phyloP scores from a whole-genome alignment of 30 jellyfish, hydroid and myxozoan species.

The Hydra vulgaris region DNA sequence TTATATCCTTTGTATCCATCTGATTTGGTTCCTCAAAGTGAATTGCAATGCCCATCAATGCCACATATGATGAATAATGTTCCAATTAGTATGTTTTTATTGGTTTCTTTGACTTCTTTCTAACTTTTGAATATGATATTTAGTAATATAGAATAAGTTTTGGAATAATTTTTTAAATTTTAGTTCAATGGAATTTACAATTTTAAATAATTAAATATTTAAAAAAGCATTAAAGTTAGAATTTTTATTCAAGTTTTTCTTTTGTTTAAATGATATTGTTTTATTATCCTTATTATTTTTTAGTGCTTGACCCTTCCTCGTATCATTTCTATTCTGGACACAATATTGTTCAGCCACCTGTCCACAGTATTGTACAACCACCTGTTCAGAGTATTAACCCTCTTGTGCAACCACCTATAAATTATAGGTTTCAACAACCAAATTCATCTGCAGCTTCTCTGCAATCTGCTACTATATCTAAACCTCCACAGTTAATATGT shows the following conservation, averaged over 20 bases:
- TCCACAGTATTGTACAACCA: background rate
- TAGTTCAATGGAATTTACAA: too few relatives aligned
- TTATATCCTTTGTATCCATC: background rate
- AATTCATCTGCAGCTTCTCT: background rate
- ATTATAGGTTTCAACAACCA: background rate
- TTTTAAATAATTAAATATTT: too few relatives aligned
- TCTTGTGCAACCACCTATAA: background rate
- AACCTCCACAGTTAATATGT: background rate
- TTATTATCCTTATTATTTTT: background rate
- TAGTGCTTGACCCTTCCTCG: background rate
- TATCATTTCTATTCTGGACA: too few relatives aligned
- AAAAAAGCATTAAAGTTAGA: too few relatives aligned
- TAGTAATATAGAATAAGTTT: too few relatives aligned
- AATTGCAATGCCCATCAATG: background rate
- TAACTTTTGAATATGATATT: too few relatives aligned
- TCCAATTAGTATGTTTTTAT: background rate
- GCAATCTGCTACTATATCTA: background rate
- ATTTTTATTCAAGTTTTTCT: too few relatives aligned
- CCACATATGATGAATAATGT: background rate
- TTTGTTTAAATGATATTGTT: background rate
- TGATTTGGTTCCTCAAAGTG: background rate
- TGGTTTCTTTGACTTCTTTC: too few relatives aligned
- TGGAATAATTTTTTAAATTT: too few relatives aligned
- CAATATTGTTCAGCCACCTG: too few relatives aligned
- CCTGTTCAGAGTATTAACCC: background rate